phyloP scores from a whole-genome alignment of 2,113 vertebrate genomes.

The Nesoenas mayeri region DNA sequence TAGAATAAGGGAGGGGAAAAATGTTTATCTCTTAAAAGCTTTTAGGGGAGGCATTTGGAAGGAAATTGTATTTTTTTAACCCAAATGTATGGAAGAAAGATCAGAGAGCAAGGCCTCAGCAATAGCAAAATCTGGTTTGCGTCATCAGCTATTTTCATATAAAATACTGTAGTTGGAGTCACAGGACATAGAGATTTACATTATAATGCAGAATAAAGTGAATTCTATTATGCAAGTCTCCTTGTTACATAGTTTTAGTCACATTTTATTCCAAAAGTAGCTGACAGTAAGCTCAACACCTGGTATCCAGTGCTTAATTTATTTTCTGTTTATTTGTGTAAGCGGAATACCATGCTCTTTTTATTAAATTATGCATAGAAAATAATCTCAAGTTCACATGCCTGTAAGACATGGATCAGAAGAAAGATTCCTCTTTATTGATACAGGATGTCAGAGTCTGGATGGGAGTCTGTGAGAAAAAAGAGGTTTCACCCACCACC shows the following conservation, averaged over 20 bases:
- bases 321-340: not conserved
- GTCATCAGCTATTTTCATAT: slow-evolving; percentile 17
- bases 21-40: slow-evolving; percentile 40
- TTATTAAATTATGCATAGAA: not conserved
- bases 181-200: not conserved
- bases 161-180: not conserved
- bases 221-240: not conserved
- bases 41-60: slow-evolving; percentile 14
- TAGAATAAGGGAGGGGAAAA: slow-evolving; percentile 4
- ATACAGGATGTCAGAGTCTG: not conserved
- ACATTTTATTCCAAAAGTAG: not conserved
- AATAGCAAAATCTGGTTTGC: not conserved
- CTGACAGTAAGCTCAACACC: not conserved
- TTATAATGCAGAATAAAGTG: not conserved
- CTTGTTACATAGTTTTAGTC: not conserved
- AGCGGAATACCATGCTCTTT: not conserved
- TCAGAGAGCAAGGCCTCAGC: slow-evolving; percentile 26
- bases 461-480: not conserved
- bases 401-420: not conserved
- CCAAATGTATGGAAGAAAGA: slow-evolving; percentile 10
- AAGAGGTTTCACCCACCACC: not conserved
- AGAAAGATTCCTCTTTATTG: not conserved
- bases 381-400: not conserved
- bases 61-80: not conserved
- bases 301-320: not conserved